Percentiles rank a stretch among this genome's conserved stretches.
Conservation (phyloP, 2,113 vertebrate species). For the Amazona guildingii region DNA sequence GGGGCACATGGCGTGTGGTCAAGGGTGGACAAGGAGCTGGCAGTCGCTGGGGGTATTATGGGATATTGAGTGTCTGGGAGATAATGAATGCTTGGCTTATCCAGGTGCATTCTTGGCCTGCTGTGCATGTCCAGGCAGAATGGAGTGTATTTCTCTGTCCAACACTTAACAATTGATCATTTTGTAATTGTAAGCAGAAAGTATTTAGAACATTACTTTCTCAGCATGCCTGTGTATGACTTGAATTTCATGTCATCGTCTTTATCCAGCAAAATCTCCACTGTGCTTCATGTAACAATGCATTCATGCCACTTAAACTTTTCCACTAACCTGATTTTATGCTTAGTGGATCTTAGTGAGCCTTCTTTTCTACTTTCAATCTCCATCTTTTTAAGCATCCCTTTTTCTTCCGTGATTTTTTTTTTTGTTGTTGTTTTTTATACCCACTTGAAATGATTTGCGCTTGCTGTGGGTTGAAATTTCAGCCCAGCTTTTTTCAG, state of each 20-base stretch:
- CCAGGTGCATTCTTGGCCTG: conserved; percentile 83
- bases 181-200: conserved; percentile 66
- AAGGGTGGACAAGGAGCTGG: conserved; percentile 75
- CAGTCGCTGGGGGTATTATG: conserved; percentile 72
- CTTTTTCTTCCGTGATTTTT: background rate
- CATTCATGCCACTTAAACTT: conserved; percentile 16
- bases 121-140: conserved; percentile 71
- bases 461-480: background rate
- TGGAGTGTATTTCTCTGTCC: conserved; percentile 64
- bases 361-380: conserved; percentile 15
- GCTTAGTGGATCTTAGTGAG: background rate
- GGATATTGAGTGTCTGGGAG: conserved; percentile 86
- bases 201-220: conserved; percentile 69
- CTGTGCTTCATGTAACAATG: conserved; percentile 38
- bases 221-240: conserved; percentile 42
- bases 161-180: conserved; percentile 72
- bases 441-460: background rate
- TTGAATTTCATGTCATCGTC: conserved; percentile 63
- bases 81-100: conserved; percentile 82
- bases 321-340: conserved; percentile 42
- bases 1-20: conserved; percentile 79
- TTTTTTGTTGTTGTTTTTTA: background rate
- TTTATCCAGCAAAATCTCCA: conserved; percentile 60
- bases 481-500: background rate
- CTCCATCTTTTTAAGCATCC: background rate